Conservation (phyloP, 2,888 invertebrate genomes). For the Dolomedes plantarius region DNA sequence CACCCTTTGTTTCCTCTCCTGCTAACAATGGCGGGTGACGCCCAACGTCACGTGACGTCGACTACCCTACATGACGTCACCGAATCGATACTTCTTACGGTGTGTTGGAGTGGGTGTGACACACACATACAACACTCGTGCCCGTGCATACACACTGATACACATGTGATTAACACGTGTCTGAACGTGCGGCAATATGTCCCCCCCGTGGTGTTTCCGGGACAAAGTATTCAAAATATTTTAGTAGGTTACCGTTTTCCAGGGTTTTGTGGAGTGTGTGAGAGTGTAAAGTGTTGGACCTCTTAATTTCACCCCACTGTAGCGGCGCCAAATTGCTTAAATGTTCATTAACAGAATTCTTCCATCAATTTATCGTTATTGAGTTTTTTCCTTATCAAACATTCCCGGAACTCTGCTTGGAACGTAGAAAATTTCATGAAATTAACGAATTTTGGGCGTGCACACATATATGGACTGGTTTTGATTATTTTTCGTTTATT, state of each 20-base stretch:
- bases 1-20: slow-evolving; percentile 68
- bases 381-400: too few relatives aligned
- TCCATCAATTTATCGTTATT: too few relatives aligned
- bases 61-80: slow-evolving; percentile 66
- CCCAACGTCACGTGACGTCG: slow-evolving; percentile 65
- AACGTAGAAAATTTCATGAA: too few relatives aligned
- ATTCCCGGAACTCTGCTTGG: too few relatives aligned
- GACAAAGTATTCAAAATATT: not conserved
- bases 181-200: not conserved
- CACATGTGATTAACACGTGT: slow-evolving; percentile 14
- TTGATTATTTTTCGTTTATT: too few relatives aligned
- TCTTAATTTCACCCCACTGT: too few relatives aligned
- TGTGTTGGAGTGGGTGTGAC: slow-evolving; percentile 52
- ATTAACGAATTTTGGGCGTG: too few relatives aligned
- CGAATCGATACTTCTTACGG: slow-evolving; percentile 45
- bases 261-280: too few relatives aligned
- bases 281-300: too few relatives aligned
- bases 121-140: slow-evolving; percentile 23
- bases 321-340: too few relatives aligned
- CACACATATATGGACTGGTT: too few relatives aligned
- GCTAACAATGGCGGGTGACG: slow-evolving; percentile 65
- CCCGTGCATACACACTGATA: not conserved
- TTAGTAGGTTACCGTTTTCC: not conserved
- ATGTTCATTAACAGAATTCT: too few relatives aligned
- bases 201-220: not conserved